These are phyloP conservation scores for Mimas tiliae DNA, from an alignment of 2,888 invertebrate species.

Conservation along the genomic window DNA sequence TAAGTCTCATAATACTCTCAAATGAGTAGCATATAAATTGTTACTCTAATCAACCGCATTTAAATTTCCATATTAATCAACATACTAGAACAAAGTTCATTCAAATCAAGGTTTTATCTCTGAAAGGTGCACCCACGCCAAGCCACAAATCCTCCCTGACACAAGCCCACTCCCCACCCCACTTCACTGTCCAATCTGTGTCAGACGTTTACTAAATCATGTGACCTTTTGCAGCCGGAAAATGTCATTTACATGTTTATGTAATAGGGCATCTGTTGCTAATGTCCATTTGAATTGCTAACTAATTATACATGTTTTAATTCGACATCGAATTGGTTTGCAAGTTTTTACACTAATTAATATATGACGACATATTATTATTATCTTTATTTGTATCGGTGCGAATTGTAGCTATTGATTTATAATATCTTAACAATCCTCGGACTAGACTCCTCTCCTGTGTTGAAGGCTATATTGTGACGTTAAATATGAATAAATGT, in stretches of 20 bases:
- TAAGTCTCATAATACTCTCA: too few species aligned
- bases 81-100: conserved; percentile 1
- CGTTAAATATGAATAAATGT: too few species aligned
- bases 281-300: conserved; percentile 17
- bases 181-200: conserved; percentile 22
- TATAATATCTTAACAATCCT: too few species aligned
- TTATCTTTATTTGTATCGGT: too few species aligned
- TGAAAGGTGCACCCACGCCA: neutral
- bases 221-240: conserved; percentile 20
- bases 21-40: neutral
- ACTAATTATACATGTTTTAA: conserved; percentile 7
- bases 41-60: neutral
- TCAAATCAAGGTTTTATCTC: conserved; percentile 11
- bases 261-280: conserved; percentile 24
- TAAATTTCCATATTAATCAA: neutral
- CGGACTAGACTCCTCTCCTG: too few species aligned
- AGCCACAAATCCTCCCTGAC: conserved; percentile 6
- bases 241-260: conserved; percentile 23
- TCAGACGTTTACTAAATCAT: conserved; percentile 23
- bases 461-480: too few species aligned
- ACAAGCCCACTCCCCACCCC: neutral
- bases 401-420: too few species aligned
- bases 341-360: too few species aligned
- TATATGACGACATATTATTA: too few species aligned
- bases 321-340: neutral